phyloP scores from a whole-genome alignment of 2,113 vertebrate species.

The Barbus barbus region DNA sequence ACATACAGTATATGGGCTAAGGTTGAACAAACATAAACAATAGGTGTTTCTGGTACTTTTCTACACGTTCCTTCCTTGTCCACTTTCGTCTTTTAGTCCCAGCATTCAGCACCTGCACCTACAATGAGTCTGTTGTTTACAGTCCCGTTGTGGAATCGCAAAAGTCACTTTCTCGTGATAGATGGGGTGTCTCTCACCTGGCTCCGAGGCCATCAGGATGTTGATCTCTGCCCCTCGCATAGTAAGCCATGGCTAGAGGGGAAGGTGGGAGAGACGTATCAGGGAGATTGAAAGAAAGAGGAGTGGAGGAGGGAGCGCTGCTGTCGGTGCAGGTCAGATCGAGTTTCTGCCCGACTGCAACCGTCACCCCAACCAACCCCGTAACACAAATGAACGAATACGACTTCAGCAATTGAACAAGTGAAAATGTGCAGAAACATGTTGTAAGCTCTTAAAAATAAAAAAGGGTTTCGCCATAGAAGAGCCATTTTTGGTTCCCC shows the following conservation, averaged over 20 bases:
- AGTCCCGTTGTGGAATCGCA: constrained; percentile 19
- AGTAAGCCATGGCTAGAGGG: constrained; percentile 47
- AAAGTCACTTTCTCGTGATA: constrained; percentile 45
- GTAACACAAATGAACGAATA: constrained; percentile 28
- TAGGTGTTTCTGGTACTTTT: not conserved
- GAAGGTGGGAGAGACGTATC: constrained; percentile 52
- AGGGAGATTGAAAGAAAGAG: constrained; percentile 31
- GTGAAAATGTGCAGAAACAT: constrained; percentile 37
- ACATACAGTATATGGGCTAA: not conserved
- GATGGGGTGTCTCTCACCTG: constrained; percentile 49
- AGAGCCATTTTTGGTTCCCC: not conserved
- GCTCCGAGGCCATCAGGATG: constrained; percentile 35
- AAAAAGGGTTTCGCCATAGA: not conserved
- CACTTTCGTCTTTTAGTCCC: constrained; percentile 3
- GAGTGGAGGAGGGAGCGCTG: constrained; percentile 13
- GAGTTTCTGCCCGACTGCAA: constrained; percentile 65
- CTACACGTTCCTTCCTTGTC: not conserved
- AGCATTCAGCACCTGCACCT: constrained; percentile 29
- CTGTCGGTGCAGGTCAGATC: constrained; percentile 61
- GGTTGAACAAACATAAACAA: constrained; percentile 13
- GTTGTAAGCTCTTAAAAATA: not conserved
- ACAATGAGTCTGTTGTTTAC: constrained; percentile 47
- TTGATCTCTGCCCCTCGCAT: constrained; percentile 42
- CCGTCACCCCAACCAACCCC: constrained; percentile 51
- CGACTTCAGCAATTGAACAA: not conserved